phyloP scores from a whole-genome alignment of 1,140 invertebrate genomes.

The Hycleus phaleratus region DNA sequence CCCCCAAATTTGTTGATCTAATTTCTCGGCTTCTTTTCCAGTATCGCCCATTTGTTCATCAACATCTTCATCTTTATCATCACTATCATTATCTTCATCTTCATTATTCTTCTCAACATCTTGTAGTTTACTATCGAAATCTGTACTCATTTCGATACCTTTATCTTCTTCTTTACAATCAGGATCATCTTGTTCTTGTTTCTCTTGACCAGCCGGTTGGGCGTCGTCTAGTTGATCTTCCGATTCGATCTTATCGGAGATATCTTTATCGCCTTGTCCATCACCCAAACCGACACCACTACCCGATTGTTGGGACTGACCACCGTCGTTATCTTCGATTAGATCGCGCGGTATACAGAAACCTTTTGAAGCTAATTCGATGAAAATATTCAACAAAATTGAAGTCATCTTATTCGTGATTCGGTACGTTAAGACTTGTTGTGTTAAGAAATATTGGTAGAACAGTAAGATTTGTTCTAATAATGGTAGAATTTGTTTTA shows the following conservation, averaged over 20 bases:
- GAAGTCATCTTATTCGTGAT: conserved; percentile 76
- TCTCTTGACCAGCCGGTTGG: conserved; percentile 61
- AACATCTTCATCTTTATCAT: conserved; percentile 65
- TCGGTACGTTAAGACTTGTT: conserved; percentile 67
- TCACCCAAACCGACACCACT: conserved; percentile 83
- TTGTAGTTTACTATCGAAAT: conserved; percentile 77
- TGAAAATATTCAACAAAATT: conserved; percentile 76
- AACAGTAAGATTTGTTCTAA: conserved; percentile 69
- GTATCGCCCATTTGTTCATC: conserved; percentile 96
- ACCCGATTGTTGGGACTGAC: conserved; percentile 50
- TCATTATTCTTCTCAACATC: conserved; percentile 63
- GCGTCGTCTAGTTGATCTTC: conserved; percentile 94
- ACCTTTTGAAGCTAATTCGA: conserved; percentile 79
- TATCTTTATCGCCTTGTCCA: conserved; percentile 89
- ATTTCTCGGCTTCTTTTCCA: conserved; percentile 69
- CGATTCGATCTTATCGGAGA: conserved; percentile 84
- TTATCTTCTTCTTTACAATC: conserved; percentile 88
- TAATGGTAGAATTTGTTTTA: conserved; percentile 49
- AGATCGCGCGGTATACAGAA: conserved; percentile 88
- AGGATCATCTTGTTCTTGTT: conserved; percentile 62
- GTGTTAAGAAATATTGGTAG: conserved; percentile 68
- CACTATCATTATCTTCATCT: conserved; percentile 57
- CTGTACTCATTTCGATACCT: conserved; percentile 88
- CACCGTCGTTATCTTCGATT: conserved; percentile 53
- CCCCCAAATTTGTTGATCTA: conserved; percentile 84